phyloP scores from a whole-genome alignment of 2,113 vertebrate genomes.

The Sturnus vulgaris region DNA sequence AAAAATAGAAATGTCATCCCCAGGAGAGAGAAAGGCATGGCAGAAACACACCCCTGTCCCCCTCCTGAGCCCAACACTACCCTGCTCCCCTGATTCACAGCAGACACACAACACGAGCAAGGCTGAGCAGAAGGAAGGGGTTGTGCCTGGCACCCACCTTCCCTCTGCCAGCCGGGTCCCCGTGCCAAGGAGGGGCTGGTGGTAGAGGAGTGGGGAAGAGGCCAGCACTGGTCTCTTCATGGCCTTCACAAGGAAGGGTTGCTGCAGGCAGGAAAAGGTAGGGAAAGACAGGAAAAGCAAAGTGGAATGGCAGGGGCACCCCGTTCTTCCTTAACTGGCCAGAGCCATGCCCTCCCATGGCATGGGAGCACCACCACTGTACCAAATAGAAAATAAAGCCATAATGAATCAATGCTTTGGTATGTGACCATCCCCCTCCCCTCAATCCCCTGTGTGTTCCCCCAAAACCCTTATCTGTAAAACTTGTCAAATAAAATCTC shows the following conservation, averaged over 20 bases:
- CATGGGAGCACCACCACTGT: not conserved
- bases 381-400: constrained; percentile 62
- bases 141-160: not conserved
- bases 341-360: not conserved
- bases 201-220: not conserved
- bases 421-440: constrained; percentile 25
- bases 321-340: not conserved
- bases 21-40: constrained; percentile 17
- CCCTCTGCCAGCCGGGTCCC: not conserved
- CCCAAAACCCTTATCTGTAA: not conserved
- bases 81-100: not conserved
- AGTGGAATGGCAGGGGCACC: not conserved
- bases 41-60: not conserved
- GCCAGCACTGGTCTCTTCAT: not conserved
- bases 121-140: not conserved
- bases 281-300: constrained; percentile 1
- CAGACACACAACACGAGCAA: not conserved
- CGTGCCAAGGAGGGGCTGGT: not conserved
- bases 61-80: not conserved
- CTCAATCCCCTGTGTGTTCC: not conserved
- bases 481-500: not conserved
- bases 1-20: constrained; percentile 32
- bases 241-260: not conserved
- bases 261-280: not conserved
- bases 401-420: constrained; percentile 60